A percentile compares a stretch with the other conserved stretches of the same genome.
These are phyloP conservation scores for Tachina fera DNA, from an alignment of 2,888 invertebrate species.

Conservation along the genomic window DNA sequence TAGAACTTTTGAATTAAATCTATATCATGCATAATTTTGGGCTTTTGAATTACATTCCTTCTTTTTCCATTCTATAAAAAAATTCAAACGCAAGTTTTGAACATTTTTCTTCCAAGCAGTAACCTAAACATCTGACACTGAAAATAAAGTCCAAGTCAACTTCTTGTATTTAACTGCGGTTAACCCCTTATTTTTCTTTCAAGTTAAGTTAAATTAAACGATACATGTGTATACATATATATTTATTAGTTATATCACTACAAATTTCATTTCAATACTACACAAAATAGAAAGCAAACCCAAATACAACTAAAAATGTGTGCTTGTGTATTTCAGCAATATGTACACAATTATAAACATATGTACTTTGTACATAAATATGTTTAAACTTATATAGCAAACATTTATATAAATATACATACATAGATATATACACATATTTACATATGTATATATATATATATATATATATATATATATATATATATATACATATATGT, in stretches of 20 bases:
- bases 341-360: background rate
- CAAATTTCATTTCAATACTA: conserved; percentile 41
- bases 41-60: too few relatives aligned
- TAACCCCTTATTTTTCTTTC: conserved; percentile 39
- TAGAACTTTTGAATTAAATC: too few relatives aligned
- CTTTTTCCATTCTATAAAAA: background rate
- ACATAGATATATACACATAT: background rate
- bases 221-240: conserved; percentile 6
- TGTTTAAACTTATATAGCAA: too few relatives aligned
- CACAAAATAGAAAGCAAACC: background rate
- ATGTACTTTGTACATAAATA: background rate
- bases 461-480: background rate
- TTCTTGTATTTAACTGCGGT: conserved; percentile 14
- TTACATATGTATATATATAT: background rate
- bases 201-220: conserved; percentile 44
- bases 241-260: conserved; percentile 32
- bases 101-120: background rate
- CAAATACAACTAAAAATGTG: background rate
- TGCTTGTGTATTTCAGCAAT: too few relatives aligned
- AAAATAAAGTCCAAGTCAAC: background rate
- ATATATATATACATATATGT: background rate
- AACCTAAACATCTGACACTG: background rate
- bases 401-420: background rate
- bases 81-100: background rate
- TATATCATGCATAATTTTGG: too few relatives aligned